phyloP scores from a whole-genome alignment of 2,797 vertebrate genomes.

The Malurus splendens region DNA sequence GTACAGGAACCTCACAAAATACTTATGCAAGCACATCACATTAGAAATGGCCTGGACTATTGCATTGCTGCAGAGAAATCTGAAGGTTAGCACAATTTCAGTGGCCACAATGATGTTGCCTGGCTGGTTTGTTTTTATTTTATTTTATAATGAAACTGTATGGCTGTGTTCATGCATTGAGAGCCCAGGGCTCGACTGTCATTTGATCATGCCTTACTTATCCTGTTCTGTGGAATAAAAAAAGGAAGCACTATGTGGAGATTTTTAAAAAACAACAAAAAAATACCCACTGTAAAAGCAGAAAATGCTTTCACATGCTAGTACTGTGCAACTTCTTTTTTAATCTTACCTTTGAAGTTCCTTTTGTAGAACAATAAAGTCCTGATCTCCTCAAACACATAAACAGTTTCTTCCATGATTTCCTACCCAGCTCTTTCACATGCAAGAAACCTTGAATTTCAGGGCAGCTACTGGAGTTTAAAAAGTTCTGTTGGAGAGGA shows the following conservation, averaged over 20 bases:
- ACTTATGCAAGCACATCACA: not conserved
- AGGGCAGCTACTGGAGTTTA: slow-evolving; percentile 93
- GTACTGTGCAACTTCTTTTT: not conserved
- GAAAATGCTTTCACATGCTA: not conserved
- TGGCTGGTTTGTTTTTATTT: not conserved
- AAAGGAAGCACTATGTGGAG: not conserved
- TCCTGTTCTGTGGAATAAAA: not conserved
- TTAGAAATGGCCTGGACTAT: not conserved
- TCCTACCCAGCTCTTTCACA: slow-evolving; percentile 90
- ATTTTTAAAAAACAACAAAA: not conserved
- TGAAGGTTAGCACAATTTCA: not conserved
- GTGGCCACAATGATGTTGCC: not conserved
- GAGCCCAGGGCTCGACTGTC: not conserved
- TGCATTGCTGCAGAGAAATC: not conserved
- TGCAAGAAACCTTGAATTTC: slow-evolving; percentile 95
- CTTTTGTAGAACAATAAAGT: slow-evolving; percentile 95
- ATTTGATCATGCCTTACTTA: not conserved
- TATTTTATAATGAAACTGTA: not conserved
- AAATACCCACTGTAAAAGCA: not conserved
- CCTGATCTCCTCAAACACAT: slow-evolving; percentile 93
- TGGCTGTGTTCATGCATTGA: not conserved
- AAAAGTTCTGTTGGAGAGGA: slow-evolving; percentile 83
- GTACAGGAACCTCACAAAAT: not conserved
- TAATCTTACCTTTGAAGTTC: slow-evolving; percentile 87
- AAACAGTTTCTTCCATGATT: slow-evolving; percentile 94